These are phyloP conservation scores for Minunthozetes semirufus DNA, from an alignment of 2,888 invertebrate genomes.

Conservation along the genomic window DNA sequence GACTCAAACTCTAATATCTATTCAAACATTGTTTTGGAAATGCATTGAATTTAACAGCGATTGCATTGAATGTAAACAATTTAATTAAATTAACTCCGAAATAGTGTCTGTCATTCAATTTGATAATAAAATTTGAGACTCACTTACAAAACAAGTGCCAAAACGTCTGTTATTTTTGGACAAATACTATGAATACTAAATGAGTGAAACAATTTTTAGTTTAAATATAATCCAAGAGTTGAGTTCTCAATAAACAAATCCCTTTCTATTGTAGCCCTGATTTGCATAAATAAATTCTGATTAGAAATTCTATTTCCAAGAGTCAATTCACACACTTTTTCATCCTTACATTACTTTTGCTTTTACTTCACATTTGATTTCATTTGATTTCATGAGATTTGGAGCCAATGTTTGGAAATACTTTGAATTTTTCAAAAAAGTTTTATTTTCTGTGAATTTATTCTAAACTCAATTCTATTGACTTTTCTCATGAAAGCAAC, in stretches of 20 bases:
- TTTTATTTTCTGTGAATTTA: neutral
- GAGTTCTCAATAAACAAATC: neutral
- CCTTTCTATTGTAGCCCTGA: neutral
- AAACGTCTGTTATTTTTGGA: neutral
- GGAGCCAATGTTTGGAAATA: too few species aligned
- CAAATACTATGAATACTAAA: conserved; percentile 5
- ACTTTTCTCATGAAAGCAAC: neutral
- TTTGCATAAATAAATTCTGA: neutral
- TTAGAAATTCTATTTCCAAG: neutral
- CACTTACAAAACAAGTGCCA: neutral
- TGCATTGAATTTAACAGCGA: neutral
- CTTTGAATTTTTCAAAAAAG: too few species aligned
- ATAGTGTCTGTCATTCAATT: conserved; percentile 17
- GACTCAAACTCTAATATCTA: neutral
- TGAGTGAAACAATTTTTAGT: neutral
- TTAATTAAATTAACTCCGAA: conserved; percentile 21
- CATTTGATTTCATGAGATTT: too few species aligned
- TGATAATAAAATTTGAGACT: neutral
- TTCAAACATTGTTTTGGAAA: too few species aligned
- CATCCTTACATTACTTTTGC: too few species aligned
- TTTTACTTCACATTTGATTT: neutral
- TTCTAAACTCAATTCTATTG: neutral
- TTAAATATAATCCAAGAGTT: neutral
- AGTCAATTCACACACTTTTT: too few species aligned
- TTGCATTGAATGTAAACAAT: conserved; percentile 20